Percentiles rank a stretch among this genome's conserved stretches.
Evolutionary conservation across 2,888 invertebrate genomes (phyloP).

Genomic region (Meganola albula): DNA sequence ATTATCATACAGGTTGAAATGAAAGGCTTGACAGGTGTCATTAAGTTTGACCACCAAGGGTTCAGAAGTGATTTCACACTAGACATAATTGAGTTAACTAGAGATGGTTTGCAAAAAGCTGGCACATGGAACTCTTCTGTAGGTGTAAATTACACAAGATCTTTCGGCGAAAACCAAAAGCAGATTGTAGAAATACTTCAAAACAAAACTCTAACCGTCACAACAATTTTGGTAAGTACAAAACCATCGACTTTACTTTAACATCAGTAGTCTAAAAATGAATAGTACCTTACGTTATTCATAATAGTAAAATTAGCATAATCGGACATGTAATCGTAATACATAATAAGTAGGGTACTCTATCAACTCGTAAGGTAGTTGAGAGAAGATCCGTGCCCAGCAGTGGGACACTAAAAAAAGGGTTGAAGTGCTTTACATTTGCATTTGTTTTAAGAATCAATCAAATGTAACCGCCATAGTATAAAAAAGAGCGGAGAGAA

Average conservation of each 20-base stretch:
- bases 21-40: conserved; percentile 94
- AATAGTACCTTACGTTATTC: conserved; percentile 42
- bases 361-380: too few species aligned
- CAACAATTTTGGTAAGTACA: conserved; percentile 90
- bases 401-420: too few species aligned
- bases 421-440: too few species aligned
- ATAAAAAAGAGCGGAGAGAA: too few species aligned
- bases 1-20: conserved; percentile 94
- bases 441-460: too few species aligned
- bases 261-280: too few species aligned
- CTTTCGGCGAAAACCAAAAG: conserved; percentile 89
- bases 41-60: conserved; percentile 96
- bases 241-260: too few species aligned
- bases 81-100: conserved; percentile 93
- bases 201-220: conserved; percentile 94
- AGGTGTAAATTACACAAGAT: conserved; percentile 91
- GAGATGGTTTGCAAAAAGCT: conserved; percentile 89
- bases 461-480: too few species aligned
- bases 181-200: conserved; percentile 93
- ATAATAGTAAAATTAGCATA: conserved; percentile 54
- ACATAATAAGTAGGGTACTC: too few species aligned
- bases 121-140: conserved; percentile 93
- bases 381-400: too few species aligned
- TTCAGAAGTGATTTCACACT: conserved; percentile 93
- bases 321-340: conserved; percentile 35